A percentile compares a stretch with the other conserved stretches of the same genome.
phyloP scores from a whole-genome alignment of 2,113 vertebrate species.

The Dolichallabes microphthalmus region DNA sequence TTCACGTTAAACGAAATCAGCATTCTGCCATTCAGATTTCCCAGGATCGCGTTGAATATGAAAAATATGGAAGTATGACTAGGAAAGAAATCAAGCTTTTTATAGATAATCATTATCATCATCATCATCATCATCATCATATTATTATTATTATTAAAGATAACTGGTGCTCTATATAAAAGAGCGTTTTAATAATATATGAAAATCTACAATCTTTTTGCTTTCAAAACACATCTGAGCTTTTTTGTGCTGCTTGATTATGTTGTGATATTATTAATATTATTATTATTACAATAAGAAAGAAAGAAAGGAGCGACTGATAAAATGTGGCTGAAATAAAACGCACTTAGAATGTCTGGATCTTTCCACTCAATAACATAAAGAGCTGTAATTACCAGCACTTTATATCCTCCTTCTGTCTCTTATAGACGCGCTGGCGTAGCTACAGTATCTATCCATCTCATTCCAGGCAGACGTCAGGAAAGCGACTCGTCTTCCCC shows the following conservation, averaged over 20 bases:
- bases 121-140: no score
- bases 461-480: constrained; percentile 35
- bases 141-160: no score
- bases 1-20: constrained; percentile 48
- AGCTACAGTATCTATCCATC: constrained; percentile 5
- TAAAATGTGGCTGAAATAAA: constrained; percentile 62
- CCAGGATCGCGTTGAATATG: not conserved
- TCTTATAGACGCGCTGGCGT: not conserved
- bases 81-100: not conserved
- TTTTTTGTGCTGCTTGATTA: not conserved
- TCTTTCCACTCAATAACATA: constrained; percentile 55
- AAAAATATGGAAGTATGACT: not conserved
- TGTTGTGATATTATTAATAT: not conserved
- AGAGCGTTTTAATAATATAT: no score
- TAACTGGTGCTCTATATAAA: no score
- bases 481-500: constrained; percentile 23
- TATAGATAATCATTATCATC: no score
- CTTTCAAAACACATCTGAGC: not conserved
- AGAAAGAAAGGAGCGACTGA: constrained; percentile 47
- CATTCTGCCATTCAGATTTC: constrained; percentile 51
- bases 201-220: not conserved
- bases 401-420: constrained; percentile 45
- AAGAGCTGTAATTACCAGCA: constrained; percentile 66
- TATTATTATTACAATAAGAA: not conserved
- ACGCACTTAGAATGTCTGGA: constrained; percentile 60